These are phyloP conservation scores for Drosophila trapezifrons DNA, from an alignment of 1,140 invertebrate genomes.

Conservation along the genomic window DNA sequence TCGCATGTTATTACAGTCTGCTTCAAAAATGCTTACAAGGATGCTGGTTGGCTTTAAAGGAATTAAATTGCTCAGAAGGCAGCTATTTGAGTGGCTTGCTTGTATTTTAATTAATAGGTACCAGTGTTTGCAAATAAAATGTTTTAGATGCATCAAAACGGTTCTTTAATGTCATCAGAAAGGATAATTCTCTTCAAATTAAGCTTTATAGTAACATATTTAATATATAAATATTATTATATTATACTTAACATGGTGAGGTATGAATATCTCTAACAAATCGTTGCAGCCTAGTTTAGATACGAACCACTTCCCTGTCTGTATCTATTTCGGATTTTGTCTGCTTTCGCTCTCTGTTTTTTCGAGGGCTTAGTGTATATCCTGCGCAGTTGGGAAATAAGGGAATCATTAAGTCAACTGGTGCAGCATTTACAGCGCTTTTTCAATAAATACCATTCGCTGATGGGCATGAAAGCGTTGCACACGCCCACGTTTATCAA, in stretches of 20 bases:
- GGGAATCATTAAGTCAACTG: background rate
- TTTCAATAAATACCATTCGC: conserved; percentile 56
- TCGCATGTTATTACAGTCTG: conserved; percentile 4
- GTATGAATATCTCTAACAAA: background rate
- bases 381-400: background rate
- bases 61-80: background rate
- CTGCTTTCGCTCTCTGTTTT: background rate
- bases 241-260: background rate
- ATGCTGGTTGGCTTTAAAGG: background rate
- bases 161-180: too few species aligned
- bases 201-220: too few species aligned
- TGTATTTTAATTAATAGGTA: background rate
- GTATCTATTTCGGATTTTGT: too few species aligned
- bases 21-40: background rate
- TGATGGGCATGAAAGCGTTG: conserved; percentile 47
- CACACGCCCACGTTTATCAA: conserved; percentile 53
- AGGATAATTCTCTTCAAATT: too few species aligned
- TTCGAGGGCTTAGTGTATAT: conserved; percentile 21
- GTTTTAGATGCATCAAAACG: too few species aligned
- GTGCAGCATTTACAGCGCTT: too few species aligned
- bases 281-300: background rate
- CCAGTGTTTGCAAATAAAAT: background rate
- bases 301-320: fast-evolving
- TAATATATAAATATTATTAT: too few species aligned
- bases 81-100: background rate